Evolutionary conservation across 2,113 vertebrate genomes (phyloP).

Genomic region (Vidua chalybeata): DNA sequence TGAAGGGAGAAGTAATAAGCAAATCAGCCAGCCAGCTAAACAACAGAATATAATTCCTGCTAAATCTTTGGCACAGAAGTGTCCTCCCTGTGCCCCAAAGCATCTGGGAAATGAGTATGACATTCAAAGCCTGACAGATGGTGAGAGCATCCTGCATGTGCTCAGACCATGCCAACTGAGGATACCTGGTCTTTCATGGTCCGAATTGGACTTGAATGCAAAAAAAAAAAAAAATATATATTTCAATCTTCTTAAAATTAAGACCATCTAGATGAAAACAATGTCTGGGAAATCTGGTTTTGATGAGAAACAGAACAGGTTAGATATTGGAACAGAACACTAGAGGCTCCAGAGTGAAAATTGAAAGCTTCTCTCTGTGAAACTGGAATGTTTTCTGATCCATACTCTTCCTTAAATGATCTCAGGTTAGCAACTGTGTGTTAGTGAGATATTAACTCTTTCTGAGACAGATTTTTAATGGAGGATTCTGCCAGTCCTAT

Average conservation of each 20-base stretch:
- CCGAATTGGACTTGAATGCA: neutral
- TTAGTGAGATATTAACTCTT: neutral
- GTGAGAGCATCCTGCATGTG: neutral
- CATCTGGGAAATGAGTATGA: constrained; percentile 22
- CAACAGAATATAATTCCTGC: constrained; percentile 24
- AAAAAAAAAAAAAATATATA: neutral
- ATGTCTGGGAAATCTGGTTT: neutral
- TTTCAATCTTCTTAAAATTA: neutral
- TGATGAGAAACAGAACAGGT: constrained; percentile 28
- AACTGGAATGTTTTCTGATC: neutral
- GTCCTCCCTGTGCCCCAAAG: constrained; percentile 6
- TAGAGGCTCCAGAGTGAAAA: neutral
- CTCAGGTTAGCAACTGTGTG: neutral
- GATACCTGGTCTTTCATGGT: constrained; percentile 27
- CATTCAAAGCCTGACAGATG: constrained; percentile 33
- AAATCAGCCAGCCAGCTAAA: constrained; percentile 20
- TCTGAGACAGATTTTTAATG: neutral
- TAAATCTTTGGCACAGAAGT: constrained; percentile 29
- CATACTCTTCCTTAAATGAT: neutral
- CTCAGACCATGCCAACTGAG: neutral
- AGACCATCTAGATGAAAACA: neutral
- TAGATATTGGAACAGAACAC: neutral
- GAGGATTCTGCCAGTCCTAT: neutral
- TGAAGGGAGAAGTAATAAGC: constrained; percentile 17
- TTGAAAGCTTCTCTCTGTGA: neutral